A percentile compares a stretch with the other conserved stretches of the same genome.
phyloP scores from a whole-genome alignment of 2,888 invertebrate genomes.

The Allygus modestus region DNA sequence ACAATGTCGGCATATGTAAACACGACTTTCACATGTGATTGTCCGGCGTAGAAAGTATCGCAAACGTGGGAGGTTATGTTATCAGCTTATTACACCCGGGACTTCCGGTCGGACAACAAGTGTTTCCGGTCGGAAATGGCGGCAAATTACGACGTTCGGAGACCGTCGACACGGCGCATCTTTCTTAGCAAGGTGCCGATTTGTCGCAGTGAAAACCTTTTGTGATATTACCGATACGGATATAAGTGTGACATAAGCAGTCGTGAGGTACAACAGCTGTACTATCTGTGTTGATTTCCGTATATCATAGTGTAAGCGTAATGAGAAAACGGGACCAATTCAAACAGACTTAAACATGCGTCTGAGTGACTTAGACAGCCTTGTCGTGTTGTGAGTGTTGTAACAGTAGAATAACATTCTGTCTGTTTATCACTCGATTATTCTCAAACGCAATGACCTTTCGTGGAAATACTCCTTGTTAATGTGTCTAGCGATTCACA shows the following conservation, averaged over 20 bases:
- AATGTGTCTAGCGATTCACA: too few species aligned
- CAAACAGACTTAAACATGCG: too few species aligned
- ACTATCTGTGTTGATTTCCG: background rate
- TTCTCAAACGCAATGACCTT: too few species aligned
- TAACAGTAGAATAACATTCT: too few species aligned
- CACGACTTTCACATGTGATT: conserved; percentile 19
- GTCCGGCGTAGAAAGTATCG: conserved; percentile 32
- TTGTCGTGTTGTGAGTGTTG: too few species aligned
- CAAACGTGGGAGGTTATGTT: conserved; percentile 48
- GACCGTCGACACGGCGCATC: conserved; percentile 3
- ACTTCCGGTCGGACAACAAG: conserved; percentile 30
- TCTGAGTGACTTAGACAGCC: too few species aligned
- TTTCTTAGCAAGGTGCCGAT: background rate
- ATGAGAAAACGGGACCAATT: too few species aligned
- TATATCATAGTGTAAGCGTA: background rate
- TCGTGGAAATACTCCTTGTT: too few species aligned
- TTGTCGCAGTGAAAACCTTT: background rate
- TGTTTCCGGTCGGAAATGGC: conserved; percentile 42
- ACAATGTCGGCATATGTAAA: conserved; percentile 4
- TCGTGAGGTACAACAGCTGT: background rate
- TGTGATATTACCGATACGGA: background rate
- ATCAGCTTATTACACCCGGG: conserved; percentile 29
- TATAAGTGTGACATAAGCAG: background rate
- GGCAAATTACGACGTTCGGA: conserved; percentile 27
- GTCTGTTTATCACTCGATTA: too few species aligned